phyloP scores from a whole-genome alignment of 2,113 vertebrate genomes.

The Rhea americana region DNA sequence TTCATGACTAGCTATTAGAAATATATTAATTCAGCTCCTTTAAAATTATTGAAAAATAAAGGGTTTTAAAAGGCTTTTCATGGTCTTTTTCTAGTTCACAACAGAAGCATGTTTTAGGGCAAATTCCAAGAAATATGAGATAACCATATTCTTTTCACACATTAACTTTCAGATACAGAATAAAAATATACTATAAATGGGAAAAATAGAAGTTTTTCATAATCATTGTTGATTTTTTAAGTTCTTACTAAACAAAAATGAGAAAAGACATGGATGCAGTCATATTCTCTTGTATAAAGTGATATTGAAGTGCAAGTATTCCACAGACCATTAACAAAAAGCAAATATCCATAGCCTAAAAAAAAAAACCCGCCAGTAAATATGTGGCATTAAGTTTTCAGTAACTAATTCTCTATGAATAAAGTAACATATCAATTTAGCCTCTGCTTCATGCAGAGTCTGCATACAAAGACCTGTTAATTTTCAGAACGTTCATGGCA shows the following conservation, averaged over 20 bases:
- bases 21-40: not conserved
- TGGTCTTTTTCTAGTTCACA: not conserved
- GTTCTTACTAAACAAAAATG: not conserved
- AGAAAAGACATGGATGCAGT: not conserved
- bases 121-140: not conserved
- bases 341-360: not conserved
- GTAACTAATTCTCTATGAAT: not conserved
- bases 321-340: not conserved
- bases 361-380: not conserved
- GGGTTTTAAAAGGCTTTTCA: not conserved
- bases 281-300: not conserved
- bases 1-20: not conserved
- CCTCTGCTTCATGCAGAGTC: not conserved
- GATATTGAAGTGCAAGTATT: not conserved
- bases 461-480: not conserved
- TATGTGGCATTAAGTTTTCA: not conserved
- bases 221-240: not conserved
- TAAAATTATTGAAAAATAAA: not conserved
- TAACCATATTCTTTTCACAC: not conserved
- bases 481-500: not conserved
- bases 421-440: not conserved
- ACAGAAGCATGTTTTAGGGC: not conserved
- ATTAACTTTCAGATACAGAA: not conserved
- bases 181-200: not conserved
- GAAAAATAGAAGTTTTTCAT: not conserved